Evolutionary conservation across 2,888 invertebrate species (phyloP).

Genomic region (Drosophila tripunctata): DNA sequence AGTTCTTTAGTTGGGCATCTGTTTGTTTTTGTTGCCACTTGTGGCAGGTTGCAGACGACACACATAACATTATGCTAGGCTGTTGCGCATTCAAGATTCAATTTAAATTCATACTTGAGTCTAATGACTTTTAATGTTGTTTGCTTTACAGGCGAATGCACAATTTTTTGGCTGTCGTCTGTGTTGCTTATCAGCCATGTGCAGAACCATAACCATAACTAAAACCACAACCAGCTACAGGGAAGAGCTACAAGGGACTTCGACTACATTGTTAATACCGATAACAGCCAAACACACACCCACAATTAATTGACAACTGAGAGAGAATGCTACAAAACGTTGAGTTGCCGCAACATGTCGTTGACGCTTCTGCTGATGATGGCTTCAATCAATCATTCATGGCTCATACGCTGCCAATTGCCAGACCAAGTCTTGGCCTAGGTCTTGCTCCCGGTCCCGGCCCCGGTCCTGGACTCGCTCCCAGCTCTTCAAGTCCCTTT

Average conservation of each 20-base stretch:
- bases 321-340: slow-evolving; percentile 61
- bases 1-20: slow-evolving; percentile 1
- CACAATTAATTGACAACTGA: slow-evolving; percentile 65
- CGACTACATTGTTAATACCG: slow-evolving; percentile 67
- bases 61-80: slow-evolving; percentile 23
- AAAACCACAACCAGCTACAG: slow-evolving; percentile 4
- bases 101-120: slow-evolving; percentile 70
- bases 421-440: slow-evolving; percentile 12
- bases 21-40: slow-evolving; percentile 17
- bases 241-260: slow-evolving; percentile 7
- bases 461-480: neutral
- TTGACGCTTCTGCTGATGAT: slow-evolving; percentile 55
- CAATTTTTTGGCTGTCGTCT: slow-evolving; percentile 53
- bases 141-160: slow-evolving; percentile 74
- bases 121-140: slow-evolving; percentile 79
- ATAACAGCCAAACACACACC: slow-evolving; percentile 51
- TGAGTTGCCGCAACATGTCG: slow-evolving; percentile 44
- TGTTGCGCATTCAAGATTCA: slow-evolving; percentile 33
- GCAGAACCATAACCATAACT: slow-evolving; percentile 40
- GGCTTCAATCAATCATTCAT: slow-evolving; percentile 74
- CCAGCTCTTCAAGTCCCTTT: neutral
- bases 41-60: neutral
- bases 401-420: slow-evolving; percentile 65
- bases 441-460: neutral
- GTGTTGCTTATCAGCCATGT: slow-evolving; percentile 70